Evolutionary conservation across 2,888 invertebrate species (phyloP).

Genomic region (Coelinius sp.): DNA sequence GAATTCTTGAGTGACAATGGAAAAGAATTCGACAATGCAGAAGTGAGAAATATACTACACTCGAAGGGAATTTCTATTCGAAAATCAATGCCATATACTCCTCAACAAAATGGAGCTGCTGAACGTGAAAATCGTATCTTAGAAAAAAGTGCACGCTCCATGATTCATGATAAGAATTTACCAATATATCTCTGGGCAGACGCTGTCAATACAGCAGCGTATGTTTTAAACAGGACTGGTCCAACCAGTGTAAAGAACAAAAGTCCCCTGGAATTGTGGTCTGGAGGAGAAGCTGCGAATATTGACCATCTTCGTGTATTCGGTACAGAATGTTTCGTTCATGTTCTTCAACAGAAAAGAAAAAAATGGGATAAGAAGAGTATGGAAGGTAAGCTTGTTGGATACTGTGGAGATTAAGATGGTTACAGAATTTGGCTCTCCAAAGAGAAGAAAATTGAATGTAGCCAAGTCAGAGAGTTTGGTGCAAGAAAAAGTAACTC

Average conservation of each 20-base stretch:
- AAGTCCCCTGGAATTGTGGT: slow-evolving; percentile 55
- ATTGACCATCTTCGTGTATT: slow-evolving; percentile 48
- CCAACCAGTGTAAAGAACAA: slow-evolving; percentile 46
- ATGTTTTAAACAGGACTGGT: slow-evolving; percentile 50
- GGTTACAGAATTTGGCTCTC: too few species aligned
- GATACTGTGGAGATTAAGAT: slow-evolving; percentile 32
- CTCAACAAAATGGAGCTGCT: slow-evolving; percentile 48
- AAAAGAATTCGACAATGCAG: slow-evolving; percentile 55
- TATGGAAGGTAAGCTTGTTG: slow-evolving; percentile 47
- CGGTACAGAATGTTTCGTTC: slow-evolving; percentile 45
- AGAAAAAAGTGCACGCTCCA: too few species aligned
- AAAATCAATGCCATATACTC: slow-evolving; percentile 29
- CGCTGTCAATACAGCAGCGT: slow-evolving; percentile 45
- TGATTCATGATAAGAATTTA: slow-evolving; percentile 44
- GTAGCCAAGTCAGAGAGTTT: too few species aligned
- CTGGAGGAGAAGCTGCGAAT: slow-evolving; percentile 44
- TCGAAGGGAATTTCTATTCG: slow-evolving; percentile 44
- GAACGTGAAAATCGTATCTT: slow-evolving; percentile 52
- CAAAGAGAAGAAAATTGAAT: too few species aligned
- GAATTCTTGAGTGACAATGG: slow-evolving; percentile 57
- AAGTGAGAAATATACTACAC: slow-evolving; percentile 46
- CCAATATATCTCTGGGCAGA: slow-evolving; percentile 52
- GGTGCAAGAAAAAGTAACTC: too few species aligned
- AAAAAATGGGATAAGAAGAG: slow-evolving; percentile 55
- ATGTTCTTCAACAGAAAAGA: slow-evolving; percentile 50